Conservation (phyloP, 1,140 invertebrate species). For the Parapsyche elsis region DNA sequence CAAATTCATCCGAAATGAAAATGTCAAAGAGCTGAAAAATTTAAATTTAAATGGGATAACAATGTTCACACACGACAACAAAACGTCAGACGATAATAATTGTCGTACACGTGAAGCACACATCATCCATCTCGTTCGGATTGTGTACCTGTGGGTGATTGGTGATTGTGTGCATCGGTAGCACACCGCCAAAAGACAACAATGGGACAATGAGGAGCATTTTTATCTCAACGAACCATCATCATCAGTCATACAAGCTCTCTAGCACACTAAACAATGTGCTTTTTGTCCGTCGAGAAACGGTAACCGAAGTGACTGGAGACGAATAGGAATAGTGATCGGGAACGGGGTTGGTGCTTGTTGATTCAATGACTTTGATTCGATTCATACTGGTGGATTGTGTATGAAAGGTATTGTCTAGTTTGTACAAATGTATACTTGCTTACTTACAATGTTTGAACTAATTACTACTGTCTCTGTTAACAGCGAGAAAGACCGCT, state of each 20-base stretch:
- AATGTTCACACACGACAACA: background rate
- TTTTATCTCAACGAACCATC: slow-evolving; percentile 13
- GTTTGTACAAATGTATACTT: no score
- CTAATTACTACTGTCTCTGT: no score
- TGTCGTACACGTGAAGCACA: background rate
- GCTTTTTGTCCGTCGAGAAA: background rate
- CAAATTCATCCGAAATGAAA: background rate
- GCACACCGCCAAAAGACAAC: slow-evolving; percentile 16
- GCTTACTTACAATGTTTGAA: no score
- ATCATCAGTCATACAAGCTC: background rate
- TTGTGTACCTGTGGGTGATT: background rate
- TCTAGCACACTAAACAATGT: background rate
- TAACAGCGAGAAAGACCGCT: no score
- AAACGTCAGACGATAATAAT: background rate
- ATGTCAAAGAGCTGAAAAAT: slow-evolving; percentile 1
- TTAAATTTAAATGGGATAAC: background rate
- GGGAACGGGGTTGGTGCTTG: no score
- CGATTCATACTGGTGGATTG: no score
- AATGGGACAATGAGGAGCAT: slow-evolving; percentile 14
- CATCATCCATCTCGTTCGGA: background rate
- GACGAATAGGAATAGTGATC: background rate
- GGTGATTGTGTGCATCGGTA: slow-evolving; percentile 25
- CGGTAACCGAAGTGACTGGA: background rate
- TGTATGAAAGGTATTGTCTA: no score
- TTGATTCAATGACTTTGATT: no score